Conservation (phyloP, 2,797 vertebrate genomes). For the Neopelma chrysocephalum region DNA sequence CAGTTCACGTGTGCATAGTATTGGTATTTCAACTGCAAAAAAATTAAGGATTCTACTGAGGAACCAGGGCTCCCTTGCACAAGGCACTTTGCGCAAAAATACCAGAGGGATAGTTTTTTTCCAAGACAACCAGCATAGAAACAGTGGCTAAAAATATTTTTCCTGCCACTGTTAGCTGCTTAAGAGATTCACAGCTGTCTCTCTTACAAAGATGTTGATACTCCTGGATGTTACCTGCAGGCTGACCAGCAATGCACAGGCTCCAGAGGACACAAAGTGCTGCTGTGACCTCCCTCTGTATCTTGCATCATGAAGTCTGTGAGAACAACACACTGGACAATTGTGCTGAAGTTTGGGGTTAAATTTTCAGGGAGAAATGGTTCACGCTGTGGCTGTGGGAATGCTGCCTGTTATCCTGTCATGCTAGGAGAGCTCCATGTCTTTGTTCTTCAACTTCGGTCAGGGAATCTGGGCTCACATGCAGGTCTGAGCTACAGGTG, state of each 20-base stretch:
- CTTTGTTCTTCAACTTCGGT: neutral
- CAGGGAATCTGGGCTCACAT: neutral
- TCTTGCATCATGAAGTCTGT: neutral
- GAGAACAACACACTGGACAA: neutral
- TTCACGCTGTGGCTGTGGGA: neutral
- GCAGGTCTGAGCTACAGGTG: neutral
- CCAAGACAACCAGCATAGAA: neutral
- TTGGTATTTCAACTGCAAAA: neutral
- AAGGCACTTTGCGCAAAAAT: neutral
- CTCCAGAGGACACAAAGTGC: neutral
- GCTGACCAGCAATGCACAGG: neutral
- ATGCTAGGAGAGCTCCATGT: neutral
- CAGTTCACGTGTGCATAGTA: neutral
- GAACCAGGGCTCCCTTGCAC: neutral
- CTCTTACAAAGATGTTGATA: neutral
- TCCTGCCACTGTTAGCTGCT: neutral
- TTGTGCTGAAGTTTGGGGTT: neutral
- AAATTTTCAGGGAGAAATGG: neutral
- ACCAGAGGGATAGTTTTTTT: neutral
- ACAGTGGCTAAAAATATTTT: neutral
- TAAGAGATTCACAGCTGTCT: neutral
- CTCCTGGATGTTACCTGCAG: neutral
- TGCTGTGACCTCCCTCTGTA: neutral
- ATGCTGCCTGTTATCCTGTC: neutral
- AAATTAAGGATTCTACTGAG: neutral